Percentiles rank a stretch among this genome's conserved stretches.
These are phyloP conservation scores for Eudemis profundana DNA, from an alignment of 2,888 invertebrate species.

Conservation along the genomic window DNA sequence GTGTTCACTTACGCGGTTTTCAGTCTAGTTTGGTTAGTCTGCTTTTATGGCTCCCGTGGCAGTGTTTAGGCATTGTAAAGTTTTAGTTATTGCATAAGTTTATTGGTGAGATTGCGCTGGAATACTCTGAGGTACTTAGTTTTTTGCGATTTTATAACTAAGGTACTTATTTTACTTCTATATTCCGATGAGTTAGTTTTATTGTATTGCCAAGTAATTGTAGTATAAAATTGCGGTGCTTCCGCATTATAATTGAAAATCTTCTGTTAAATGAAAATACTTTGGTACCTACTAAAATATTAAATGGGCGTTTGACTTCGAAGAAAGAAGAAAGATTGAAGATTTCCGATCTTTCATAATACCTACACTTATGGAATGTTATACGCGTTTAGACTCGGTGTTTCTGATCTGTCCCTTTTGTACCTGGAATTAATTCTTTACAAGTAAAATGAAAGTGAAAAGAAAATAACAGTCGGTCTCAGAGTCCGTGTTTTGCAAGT, in stretches of 20 bases:
- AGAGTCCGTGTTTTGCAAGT: conserved; percentile 2
- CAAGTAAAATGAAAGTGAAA: not conserved
- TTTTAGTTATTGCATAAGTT: conserved; percentile 34
- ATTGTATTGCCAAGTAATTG: not conserved
- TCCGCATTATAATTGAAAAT: too few species aligned
- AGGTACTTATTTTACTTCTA: not conserved
- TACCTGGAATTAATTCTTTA: too few species aligned
- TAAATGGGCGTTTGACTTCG: too few species aligned
- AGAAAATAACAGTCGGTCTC: not conserved
- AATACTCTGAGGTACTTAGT: not conserved
- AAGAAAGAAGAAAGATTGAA: too few species aligned
- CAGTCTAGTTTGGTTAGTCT: not conserved
- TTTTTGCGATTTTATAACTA: conserved; percentile 1
- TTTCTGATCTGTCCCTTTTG: too few species aligned
- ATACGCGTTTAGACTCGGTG: too few species aligned
- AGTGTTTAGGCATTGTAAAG: conserved; percentile 38
- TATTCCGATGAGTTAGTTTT: not conserved
- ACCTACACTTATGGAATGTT: too few species aligned
- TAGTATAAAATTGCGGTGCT: too few species aligned
- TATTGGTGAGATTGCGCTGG: conserved; percentile 19
- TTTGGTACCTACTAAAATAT: too few species aligned
- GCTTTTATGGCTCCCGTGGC: conserved; percentile 24
- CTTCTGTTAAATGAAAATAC: too few species aligned
- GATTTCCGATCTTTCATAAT: too few species aligned
- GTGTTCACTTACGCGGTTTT: conserved; percentile 5